Evolutionary conservation across 2,888 invertebrate genomes (phyloP), one percentile per base, ranked within the genome.

Genomic region (Ctenicera cuprea): DNA sequence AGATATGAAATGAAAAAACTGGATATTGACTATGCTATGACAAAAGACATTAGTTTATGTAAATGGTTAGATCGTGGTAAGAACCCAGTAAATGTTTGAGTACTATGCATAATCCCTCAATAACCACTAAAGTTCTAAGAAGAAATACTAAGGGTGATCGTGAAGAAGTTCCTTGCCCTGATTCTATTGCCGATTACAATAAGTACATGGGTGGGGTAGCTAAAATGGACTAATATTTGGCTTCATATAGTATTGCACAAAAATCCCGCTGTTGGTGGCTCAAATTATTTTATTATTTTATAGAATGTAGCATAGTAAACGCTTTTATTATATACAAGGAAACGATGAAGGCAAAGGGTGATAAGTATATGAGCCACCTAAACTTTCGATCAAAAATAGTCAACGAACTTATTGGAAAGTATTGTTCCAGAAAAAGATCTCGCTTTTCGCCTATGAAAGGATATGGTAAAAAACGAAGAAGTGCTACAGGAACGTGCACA

Each of bases 271-370:
- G 62, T 2, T 62, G 38, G 62, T 62, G 62, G 62, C 7, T 62
- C 16, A 62, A 41, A 41, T 3, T 62, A 41, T 62, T 62, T 62
- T 62, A 62, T 37, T 62, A 62, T 18, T n/a, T 41, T 12, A 3
- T 62, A 16, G 62, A 62, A 1, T 16, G 16, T 41, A 0, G 5
- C 3, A 41, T 62, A 3, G 62, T 62, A 16, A 62, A 62, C 22
- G 11, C 5, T 7, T 62, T 16, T 9, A 43, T 62, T 62, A n/a
- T 62, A n/a, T 62, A 62, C 18, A 62, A 62, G 14, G 11, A 2
- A 3, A 30, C 30, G 30, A 8, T 37, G 18, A 26, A 33, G 3
- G n/a, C 8, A 33, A 14, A 33, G 2, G n/a, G 3, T 9, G 5
- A 33, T 0, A 59, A 59, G 11, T 14, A 4, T 5, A 5, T 59